Evolutionary conservation across 1,140 invertebrate species (phyloP).

Genomic region (Drosophila sproati): DNA sequence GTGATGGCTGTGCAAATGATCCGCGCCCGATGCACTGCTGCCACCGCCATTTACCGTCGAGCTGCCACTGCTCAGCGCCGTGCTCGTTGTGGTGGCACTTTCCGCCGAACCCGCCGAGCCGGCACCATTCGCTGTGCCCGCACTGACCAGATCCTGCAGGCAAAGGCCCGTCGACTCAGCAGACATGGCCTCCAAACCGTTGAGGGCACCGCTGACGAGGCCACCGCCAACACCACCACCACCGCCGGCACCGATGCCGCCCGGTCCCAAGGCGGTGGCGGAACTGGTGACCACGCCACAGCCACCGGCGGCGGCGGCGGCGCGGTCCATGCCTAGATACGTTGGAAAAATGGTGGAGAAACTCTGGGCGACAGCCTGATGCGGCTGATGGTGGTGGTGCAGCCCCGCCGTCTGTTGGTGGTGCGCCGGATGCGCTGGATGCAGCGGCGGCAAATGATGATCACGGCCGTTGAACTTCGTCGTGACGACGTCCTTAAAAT

Average conservation of each 20-base stretch:
- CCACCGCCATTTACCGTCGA: conserved; percentile 79
- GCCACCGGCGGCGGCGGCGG: conserved; percentile 73
- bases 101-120: conserved; percentile 84
- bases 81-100: conserved; percentile 77
- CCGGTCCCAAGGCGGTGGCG: conserved; percentile 85
- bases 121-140: conserved; percentile 80
- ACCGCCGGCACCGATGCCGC: conserved; percentile 65
- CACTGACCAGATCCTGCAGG: conserved; percentile 89
- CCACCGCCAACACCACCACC: conserved; percentile 72
- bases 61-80: conserved; percentile 83
- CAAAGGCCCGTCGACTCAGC: conserved; percentile 86
- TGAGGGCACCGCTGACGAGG: conserved; percentile 87
- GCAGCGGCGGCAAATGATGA: conserved; percentile 81
- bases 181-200: conserved; percentile 86
- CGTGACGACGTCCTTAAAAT: conserved; percentile 84
- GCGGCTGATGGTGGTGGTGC: conserved; percentile 81
- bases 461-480: conserved; percentile 84
- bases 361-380: conserved; percentile 82
- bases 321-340: conserved; percentile 83
- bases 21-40: conserved; percentile 76
- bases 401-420: conserved; percentile 73
- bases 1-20: conserved; percentile 85
- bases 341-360: conserved; percentile 84
- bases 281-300: conserved; percentile 84
- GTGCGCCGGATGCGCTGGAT: conserved; percentile 75